A percentile compares a stretch with the other conserved stretches of the same genome.
Conservation (phyloP, 2,113 vertebrate species). For the Chloropsis hardwickii region DNA sequence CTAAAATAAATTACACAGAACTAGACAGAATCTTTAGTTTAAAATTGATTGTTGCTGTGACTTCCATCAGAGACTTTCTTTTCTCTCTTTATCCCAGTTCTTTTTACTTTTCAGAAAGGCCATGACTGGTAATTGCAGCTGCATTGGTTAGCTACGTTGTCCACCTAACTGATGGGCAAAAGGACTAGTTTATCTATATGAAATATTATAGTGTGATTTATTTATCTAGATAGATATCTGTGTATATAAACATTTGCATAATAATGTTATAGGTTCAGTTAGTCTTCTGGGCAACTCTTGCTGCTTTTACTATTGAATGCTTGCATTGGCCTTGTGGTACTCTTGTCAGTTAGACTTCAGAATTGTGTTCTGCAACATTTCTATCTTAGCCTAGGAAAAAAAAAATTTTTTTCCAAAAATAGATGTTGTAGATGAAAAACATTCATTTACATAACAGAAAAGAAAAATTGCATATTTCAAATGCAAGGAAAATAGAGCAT, state of each 20-base stretch:
- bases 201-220: background rate
- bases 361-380: background rate
- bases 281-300: background rate
- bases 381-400: background rate
- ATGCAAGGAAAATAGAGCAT: conserved; percentile 25
- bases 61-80: background rate
- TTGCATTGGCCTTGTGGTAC: background rate
- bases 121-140: background rate
- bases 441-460: conserved; percentile 56
- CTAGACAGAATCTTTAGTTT: background rate
- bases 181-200: background rate
- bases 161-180: background rate
- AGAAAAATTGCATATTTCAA: conserved; percentile 30
- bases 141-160: background rate
- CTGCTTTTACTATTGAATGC: background rate
- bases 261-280: background rate
- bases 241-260: background rate
- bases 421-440: conserved; percentile 36
- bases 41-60: background rate
- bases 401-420: conserved; percentile 37
- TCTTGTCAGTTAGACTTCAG: conserved; percentile 3
- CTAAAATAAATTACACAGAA: background rate
- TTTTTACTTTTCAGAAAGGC: background rate
- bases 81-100: background rate
- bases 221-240: background rate